Conservation (phyloP, 2,888 invertebrate genomes). For the Hedychridium roseum region DNA sequence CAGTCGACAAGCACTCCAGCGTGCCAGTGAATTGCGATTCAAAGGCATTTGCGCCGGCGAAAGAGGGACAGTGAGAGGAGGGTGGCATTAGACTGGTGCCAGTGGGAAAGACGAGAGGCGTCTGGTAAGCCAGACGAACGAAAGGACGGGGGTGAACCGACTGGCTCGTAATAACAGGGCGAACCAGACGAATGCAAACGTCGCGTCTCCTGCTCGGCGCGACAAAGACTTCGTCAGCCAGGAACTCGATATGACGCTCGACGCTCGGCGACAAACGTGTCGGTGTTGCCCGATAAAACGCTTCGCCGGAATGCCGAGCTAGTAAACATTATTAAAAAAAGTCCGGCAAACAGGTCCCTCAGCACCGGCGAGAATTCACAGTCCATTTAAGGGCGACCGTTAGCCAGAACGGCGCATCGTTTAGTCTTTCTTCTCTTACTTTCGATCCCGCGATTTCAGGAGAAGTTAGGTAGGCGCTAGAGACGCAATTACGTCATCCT, state of each 20-base stretch:
- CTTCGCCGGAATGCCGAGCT: too few species aligned
- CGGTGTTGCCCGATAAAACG: too few species aligned
- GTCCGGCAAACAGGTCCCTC: too few species aligned
- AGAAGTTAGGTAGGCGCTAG: too few species aligned
- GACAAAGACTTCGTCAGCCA: constrained; percentile 1
- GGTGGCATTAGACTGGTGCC: constrained; percentile 5
- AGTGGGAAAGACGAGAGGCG: constrained; percentile 2
- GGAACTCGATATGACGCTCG: constrained; percentile 5
- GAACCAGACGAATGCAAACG: constrained; percentile 9
- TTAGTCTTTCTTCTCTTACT: constrained; percentile 5
- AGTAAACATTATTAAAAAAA: too few species aligned
- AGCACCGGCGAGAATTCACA: too few species aligned
- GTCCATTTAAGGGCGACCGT: constrained; percentile 13
- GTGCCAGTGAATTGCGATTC: constrained; percentile 2
- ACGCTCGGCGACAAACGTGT: too few species aligned
- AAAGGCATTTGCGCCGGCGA: constrained; percentile 6
- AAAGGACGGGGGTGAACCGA: constrained; percentile 3
- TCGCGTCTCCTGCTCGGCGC: too few species aligned
- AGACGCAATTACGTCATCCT: too few species aligned
- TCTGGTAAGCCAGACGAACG: constrained; percentile 6
- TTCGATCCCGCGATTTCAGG: too few species aligned
- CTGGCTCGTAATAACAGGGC: constrained; percentile 6
- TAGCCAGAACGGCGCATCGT: constrained; percentile 9
- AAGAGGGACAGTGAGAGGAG: too few species aligned
- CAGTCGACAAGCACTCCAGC: too few species aligned